phyloP scores from a whole-genome alignment of 2,797 vertebrate genomes.

The Phrynocephalus guinanensis region DNA sequence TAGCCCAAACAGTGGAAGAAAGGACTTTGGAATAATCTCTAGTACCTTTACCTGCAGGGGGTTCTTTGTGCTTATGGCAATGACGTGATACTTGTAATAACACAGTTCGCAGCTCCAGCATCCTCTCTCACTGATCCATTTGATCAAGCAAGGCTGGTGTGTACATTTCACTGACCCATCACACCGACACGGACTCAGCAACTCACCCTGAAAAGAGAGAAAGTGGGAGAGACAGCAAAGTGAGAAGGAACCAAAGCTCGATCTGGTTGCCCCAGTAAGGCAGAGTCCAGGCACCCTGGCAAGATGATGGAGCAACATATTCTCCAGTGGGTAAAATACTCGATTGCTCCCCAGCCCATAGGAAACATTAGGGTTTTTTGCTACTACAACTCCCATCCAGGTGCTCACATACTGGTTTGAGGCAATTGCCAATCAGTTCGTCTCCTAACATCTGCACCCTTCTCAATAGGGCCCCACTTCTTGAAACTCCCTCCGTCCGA shows the following conservation, averaged over 20 bases:
- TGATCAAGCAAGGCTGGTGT: conserved; percentile 95
- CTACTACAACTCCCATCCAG: too few relatives aligned
- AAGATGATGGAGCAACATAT: neutral
- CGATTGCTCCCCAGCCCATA: neutral
- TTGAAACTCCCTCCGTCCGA: neutral
- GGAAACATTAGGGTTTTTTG: too few relatives aligned
- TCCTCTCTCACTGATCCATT: conserved; percentile 96
- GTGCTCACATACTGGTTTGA: too few relatives aligned
- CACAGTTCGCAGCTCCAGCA: conserved; percentile 99
- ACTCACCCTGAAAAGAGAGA: conserved; percentile 87
- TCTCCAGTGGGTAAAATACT: neutral
- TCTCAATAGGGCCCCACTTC: neutral
- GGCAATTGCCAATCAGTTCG: too few relatives aligned
- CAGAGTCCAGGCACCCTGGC: accelerated
- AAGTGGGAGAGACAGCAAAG: neutral
- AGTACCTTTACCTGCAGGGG: conserved; percentile 93
- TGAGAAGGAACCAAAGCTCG: neutral
- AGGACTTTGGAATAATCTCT: conserved; percentile 73
- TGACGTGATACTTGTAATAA: conserved; percentile 99
- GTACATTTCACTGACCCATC: conserved; percentile 94
- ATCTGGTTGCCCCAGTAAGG: neutral
- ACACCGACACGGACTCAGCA: conserved; percentile 96
- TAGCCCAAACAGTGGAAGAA: conserved; percentile 56
- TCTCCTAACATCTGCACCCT: neutral
- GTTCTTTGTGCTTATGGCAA: conserved; percentile 99